Percentiles rank a stretch among this genome's conserved stretches.
These are phyloP conservation scores for Cyrtodaria siliqua DNA, from an alignment of 2,888 invertebrate genomes.

Conservation along the genomic window DNA sequence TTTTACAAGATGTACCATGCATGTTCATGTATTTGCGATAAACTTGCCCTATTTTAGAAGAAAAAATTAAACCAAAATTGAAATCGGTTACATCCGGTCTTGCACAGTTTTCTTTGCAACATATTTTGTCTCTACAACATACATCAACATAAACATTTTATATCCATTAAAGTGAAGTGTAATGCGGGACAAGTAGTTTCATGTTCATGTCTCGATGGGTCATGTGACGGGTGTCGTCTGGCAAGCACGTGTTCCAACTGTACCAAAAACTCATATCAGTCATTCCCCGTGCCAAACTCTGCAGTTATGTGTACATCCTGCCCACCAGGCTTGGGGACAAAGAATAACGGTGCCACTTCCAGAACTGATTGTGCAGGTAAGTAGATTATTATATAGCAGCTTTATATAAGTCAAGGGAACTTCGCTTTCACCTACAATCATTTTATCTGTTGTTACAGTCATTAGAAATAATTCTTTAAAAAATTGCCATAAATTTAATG, in stretches of 20 bases:
- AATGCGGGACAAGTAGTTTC: slow-evolving; percentile 5
- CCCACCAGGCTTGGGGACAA: slow-evolving; percentile 8
- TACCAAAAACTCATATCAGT: slow-evolving; percentile 11
- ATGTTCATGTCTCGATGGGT: slow-evolving; percentile 6
- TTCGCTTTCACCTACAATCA: too few species aligned
- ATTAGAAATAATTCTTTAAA: too few species aligned
- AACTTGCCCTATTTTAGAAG: too few species aligned
- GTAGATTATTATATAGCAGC: neutral
- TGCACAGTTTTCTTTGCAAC: too few species aligned
- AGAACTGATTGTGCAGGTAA: slow-evolving; percentile 14
- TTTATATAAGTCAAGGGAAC: too few species aligned
- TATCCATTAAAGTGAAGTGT: slow-evolving; percentile 9
- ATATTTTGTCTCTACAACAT: too few species aligned
- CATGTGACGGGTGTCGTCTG: slow-evolving; percentile 12
- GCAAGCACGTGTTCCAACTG: slow-evolving; percentile 15
- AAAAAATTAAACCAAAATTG: too few species aligned
- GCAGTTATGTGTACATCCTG: slow-evolving; percentile 27
- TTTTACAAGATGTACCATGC: too few species aligned
- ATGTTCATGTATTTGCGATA: too few species aligned
- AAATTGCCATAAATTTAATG: too few species aligned
- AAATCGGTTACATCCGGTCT: too few species aligned
- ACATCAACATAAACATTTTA: neutral
- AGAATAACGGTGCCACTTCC: slow-evolving; percentile 7
- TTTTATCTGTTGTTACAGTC: too few species aligned
- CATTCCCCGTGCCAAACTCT: slow-evolving; percentile 1